Conservation (phyloP, 2,113 vertebrate genomes). For the Aplodontia rufa region DNA sequence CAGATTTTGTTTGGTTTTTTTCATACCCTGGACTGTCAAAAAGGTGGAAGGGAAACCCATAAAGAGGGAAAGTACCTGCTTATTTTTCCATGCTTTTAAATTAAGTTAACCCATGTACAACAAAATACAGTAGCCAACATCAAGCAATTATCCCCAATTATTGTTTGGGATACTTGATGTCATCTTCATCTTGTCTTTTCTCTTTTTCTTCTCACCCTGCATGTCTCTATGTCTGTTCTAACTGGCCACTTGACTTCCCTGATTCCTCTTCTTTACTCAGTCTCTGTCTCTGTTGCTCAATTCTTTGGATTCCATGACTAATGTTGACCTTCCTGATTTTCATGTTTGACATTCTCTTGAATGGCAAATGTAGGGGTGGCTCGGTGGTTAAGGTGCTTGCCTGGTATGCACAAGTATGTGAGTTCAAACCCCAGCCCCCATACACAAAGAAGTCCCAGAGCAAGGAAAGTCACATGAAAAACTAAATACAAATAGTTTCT, state of each 20-base stretch:
- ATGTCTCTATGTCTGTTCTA: not conserved
- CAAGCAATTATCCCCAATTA: not conserved
- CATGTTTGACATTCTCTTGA: not conserved
- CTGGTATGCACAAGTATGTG: too few relatives aligned
- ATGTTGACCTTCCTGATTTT: constrained; percentile 12
- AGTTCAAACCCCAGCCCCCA: too few relatives aligned
- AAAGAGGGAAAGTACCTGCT: not conserved
- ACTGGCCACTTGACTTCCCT: not conserved
- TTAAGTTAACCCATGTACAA: not conserved
- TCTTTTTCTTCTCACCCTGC: not conserved
- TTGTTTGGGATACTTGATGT: not conserved
- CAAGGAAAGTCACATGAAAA: too few relatives aligned
- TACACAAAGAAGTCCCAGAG: too few relatives aligned
- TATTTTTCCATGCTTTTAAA: not conserved
- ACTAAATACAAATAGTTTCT: too few relatives aligned
- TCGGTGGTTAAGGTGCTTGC: too few relatives aligned
- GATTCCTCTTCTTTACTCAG: not conserved
- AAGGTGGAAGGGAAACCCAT: not conserved
- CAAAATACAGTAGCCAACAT: not conserved
- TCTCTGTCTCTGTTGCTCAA: not conserved
- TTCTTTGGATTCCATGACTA: not conserved
- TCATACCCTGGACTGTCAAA: not conserved
- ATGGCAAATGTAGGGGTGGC: too few relatives aligned
- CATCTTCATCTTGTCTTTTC: not conserved
- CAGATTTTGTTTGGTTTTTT: constrained; percentile 5